phyloP scores from a whole-genome alignment of 1,140 invertebrate species.

The Cotesia chilonis region DNA sequence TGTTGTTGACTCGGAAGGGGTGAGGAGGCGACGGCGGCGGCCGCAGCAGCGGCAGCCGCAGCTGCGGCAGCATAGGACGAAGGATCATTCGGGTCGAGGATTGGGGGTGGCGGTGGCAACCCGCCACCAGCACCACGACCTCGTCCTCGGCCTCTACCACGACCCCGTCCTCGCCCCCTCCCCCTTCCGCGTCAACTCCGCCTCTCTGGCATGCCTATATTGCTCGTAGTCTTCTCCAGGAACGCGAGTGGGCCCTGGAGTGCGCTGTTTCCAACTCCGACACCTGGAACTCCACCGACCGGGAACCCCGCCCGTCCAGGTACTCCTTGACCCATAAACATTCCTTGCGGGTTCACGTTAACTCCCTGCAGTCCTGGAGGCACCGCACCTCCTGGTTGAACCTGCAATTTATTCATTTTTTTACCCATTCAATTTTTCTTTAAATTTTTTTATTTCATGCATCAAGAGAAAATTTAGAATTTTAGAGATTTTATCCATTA shows the following conservation, averaged over 20 bases:
- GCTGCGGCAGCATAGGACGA: slow-evolving; percentile 58
- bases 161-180: slow-evolving; percentile 69
- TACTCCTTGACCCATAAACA: slow-evolving; percentile 58
- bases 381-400: slow-evolving; percentile 54
- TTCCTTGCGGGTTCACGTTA: slow-evolving; percentile 60
- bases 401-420: slow-evolving; percentile 48
- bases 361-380: slow-evolving; percentile 58
- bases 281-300: slow-evolving; percentile 53
- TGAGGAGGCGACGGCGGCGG: slow-evolving; percentile 55
- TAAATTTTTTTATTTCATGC: not conserved
- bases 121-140: slow-evolving; percentile 59
- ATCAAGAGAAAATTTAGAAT: not conserved
- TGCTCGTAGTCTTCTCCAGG: slow-evolving; percentile 77
- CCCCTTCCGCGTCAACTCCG: slow-evolving; percentile 71
- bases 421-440: not conserved
- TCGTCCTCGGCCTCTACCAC: slow-evolving; percentile 67
- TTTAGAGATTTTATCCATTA: not conserved
- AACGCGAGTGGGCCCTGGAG: slow-evolving; percentile 74
- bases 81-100: slow-evolving; percentile 61
- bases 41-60: slow-evolving; percentile 52
- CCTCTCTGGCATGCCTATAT: slow-evolving; percentile 75
- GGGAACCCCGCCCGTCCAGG: slow-evolving; percentile 45
- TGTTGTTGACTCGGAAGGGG: slow-evolving; percentile 64
- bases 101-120: slow-evolving; percentile 50
- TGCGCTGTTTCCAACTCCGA: slow-evolving; percentile 58